Evolutionary conservation across 2,797 vertebrate genomes (phyloP).

Genomic region (Megaceryle alcyon): DNA sequence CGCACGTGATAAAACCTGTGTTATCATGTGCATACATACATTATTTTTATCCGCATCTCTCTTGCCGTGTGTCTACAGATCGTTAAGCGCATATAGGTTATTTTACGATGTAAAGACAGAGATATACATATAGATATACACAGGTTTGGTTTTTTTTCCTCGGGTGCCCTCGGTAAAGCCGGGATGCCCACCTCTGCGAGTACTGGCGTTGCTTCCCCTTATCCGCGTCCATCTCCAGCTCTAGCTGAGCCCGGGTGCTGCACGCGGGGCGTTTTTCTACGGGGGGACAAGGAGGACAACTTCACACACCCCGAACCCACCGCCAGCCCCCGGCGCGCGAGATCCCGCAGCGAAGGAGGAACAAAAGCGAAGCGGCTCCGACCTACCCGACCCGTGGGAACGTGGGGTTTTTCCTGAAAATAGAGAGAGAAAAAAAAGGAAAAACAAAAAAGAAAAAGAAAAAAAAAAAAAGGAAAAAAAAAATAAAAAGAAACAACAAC

Average conservation of each 20-base stretch:
- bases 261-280: constrained; percentile 69
- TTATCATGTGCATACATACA: background rate
- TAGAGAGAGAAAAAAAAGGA: background rate
- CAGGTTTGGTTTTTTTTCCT: background rate
- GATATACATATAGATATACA: background rate
- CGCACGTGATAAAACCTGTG: background rate
- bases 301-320: constrained; percentile 65
- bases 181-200: constrained; percentile 65
- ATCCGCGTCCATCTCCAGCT: constrained; percentile 68
- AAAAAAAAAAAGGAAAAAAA: no score
- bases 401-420: constrained; percentile 47
- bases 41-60: background rate
- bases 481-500: background rate
- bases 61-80: background rate
- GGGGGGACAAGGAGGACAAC: constrained; percentile 71
- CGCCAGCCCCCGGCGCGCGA: constrained; percentile 42
- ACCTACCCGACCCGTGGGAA: constrained; percentile 61
- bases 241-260: constrained; percentile 64
- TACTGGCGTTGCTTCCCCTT: constrained; percentile 71
- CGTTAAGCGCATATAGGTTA: fast-evolving
- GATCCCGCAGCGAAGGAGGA: constrained; percentile 43
- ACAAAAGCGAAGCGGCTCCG: constrained; percentile 59
- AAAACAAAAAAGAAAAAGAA: no score
- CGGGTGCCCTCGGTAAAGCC: background rate
- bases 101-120: background rate